phyloP scores from a whole-genome alignment of 1,140 invertebrate species.

The Anoplophora glabripennis region DNA sequence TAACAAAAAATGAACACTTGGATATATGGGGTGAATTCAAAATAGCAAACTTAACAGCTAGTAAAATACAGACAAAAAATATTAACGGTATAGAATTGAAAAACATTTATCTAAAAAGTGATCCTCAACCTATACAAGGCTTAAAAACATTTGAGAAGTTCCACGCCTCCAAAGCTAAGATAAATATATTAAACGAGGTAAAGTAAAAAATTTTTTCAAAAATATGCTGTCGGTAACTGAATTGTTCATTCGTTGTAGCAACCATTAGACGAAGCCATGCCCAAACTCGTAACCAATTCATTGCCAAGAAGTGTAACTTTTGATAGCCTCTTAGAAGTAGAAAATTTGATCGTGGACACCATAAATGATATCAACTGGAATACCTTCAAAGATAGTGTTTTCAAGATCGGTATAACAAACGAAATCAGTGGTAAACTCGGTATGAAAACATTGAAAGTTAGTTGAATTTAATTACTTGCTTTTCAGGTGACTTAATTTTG shows the following conservation, averaged over 20 bases:
- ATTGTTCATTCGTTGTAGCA: conserved; percentile 4
- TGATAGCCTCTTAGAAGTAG: conserved; percentile 26
- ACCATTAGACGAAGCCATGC: background rate
- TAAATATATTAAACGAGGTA: conserved; percentile 19
- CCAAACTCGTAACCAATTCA: background rate
- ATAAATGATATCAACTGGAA: conserved; percentile 38
- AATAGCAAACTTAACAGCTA: conserved; percentile 21
- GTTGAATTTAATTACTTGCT: background rate
- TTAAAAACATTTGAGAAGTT: conserved; percentile 25
- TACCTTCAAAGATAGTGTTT: conserved; percentile 34
- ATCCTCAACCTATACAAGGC: conserved; percentile 14
- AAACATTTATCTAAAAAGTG: conserved; percentile 17
- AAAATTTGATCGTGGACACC: conserved; percentile 34
- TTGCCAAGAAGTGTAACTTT: conserved; percentile 8
- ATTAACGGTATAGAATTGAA: conserved; percentile 28
- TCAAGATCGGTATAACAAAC: conserved; percentile 28
- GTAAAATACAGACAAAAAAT: conserved; percentile 10
- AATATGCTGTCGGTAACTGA: background rate
- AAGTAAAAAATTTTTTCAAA: background rate
- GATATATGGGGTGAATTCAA: conserved; percentile 14
- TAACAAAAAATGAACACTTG: conserved; percentile 20
- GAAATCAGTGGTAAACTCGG: conserved; percentile 25
- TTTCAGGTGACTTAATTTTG: conserved; percentile 30
- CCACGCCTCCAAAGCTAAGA: background rate
- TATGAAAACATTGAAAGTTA: background rate